A percentile compares a stretch with the other conserved stretches of the same genome.
These are phyloP conservation scores for Listrodromus nycthemerus DNA, from an alignment of 2,888 invertebrate genomes.

Conservation along the genomic window DNA sequence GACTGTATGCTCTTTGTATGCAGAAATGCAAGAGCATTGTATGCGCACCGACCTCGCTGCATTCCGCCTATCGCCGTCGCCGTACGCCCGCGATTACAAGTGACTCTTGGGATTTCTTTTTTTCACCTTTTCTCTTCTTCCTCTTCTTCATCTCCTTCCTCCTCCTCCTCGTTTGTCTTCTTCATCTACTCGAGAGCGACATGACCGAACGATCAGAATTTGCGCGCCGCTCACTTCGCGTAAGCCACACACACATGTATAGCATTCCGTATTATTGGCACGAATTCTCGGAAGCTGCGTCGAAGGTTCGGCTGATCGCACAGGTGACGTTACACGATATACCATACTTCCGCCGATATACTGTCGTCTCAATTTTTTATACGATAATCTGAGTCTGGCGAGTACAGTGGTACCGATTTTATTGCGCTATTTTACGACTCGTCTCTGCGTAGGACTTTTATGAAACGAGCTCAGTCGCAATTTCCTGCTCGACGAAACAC, in stretches of 20 bases:
- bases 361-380: slow-evolving; percentile 49
- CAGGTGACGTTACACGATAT: slow-evolving; percentile 60
- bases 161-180: slow-evolving; percentile 15
- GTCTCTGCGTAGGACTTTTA: background rate
- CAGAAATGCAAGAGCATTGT: slow-evolving; percentile 69
- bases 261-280: slow-evolving; percentile 22
- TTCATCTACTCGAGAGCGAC: slow-evolving; percentile 25
- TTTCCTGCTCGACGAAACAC: slow-evolving; percentile 22
- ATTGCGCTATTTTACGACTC: slow-evolving; percentile 31
- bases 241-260: slow-evolving; percentile 21
- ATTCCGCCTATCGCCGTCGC: slow-evolving; percentile 60
- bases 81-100: slow-evolving; percentile 59
- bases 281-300: slow-evolving; percentile 56
- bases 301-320: slow-evolving; percentile 42
- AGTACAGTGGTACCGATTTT: slow-evolving; percentile 8
- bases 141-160: slow-evolving; percentile 10
- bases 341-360: too few species aligned
- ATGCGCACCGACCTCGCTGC: slow-evolving; percentile 61
- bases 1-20: slow-evolving; percentile 68
- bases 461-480: slow-evolving; percentile 2
- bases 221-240: slow-evolving; percentile 19
- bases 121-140: slow-evolving; percentile 5
- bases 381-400: background rate
- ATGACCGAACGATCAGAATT: slow-evolving; percentile 45
- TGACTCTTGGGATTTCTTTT: slow-evolving; percentile 37